Evolutionary conservation across 2,797 vertebrate genomes (phyloP), one percentile per base, ranked within the genome.

Genomic region (Paguma larvata): DNA sequence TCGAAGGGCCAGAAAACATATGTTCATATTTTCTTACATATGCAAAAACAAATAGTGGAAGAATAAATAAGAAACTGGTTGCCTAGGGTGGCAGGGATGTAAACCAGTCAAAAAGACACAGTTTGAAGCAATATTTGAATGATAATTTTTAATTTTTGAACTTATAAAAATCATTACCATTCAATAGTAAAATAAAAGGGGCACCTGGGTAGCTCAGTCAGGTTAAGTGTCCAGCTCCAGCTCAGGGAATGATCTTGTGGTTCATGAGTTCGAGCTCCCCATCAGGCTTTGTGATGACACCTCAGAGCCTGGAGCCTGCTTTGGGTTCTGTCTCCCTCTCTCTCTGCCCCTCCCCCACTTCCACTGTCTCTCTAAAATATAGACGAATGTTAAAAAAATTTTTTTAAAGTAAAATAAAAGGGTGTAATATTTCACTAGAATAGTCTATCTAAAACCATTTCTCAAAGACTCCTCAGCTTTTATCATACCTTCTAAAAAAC

Each of bases 171-270:
- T 90, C 23, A 92, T 82, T 82, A 56, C 16, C 30, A 89, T 70
- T 91, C 59, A 87, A 95, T 95, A 89, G 80, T 59, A 85, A 90
- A 96, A 86, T 62, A 91, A 95, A 91, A 92, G 7, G 34, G 41
- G 56, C 3, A 14, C 56, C 56, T 23, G 56, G 56, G 18, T 53
- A 6, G 18, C 53, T 53, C 53, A 16, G 15, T 19, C 18, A 15
- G 53, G 18, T 53, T 18, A 53, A 53, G 53, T 2, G 18, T 53
- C 18, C 0, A 6, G 19, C 53, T 53, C 18, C 53, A 18, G 53
- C 53, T 53, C 53, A 53, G 18, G 53, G 6, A 5, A 53, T 53
- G 18, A 53, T 19, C 53, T 53, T 19, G 53, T 48, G 48, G 48
- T 53, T 53, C 53, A 6, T 59, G 8, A 59, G 56, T 59, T 59